phyloP scores from a whole-genome alignment of 2,888 invertebrate species.

The Pollenia amentaria region DNA sequence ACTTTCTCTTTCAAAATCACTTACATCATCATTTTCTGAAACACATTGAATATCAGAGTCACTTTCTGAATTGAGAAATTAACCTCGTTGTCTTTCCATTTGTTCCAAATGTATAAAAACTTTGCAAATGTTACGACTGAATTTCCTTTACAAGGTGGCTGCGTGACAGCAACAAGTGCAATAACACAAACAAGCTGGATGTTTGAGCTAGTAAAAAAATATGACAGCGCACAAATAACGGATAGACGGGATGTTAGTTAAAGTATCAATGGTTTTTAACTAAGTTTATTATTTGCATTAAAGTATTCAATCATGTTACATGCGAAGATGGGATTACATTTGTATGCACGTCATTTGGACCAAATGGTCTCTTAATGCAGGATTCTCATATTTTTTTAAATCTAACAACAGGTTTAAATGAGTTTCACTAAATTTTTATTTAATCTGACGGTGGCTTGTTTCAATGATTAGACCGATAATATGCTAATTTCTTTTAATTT shows the following conservation, averaged over 20 bases:
- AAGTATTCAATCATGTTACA: no score
- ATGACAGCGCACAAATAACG: not conserved
- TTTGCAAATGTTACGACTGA: no score
- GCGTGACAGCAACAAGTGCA: not conserved
- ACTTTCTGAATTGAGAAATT: slow-evolving; percentile 27
- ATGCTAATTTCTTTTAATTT: not conserved
- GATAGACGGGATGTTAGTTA: not conserved
- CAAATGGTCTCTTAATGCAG: not conserved
- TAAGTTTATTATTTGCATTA: not conserved
- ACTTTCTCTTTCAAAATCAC: no score
- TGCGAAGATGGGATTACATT: not conserved
- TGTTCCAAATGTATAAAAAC: no score
- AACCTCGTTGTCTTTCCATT: no score
- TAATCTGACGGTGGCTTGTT: no score
- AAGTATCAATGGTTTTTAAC: not conserved
- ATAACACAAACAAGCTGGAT: not conserved
- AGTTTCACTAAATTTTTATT: no score
- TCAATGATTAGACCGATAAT: no score
- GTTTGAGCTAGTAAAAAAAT: slow-evolving; percentile 15
- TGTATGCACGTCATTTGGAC: no score
- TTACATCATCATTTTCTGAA: slow-evolving; percentile 9
- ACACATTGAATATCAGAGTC: not conserved
- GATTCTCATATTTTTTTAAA: slow-evolving; percentile 11
- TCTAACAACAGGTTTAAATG: no score
- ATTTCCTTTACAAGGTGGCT: no score